Evolutionary conservation across 1,140 invertebrate species (phyloP).

Genomic region (Dufourea novaeangliae): DNA sequence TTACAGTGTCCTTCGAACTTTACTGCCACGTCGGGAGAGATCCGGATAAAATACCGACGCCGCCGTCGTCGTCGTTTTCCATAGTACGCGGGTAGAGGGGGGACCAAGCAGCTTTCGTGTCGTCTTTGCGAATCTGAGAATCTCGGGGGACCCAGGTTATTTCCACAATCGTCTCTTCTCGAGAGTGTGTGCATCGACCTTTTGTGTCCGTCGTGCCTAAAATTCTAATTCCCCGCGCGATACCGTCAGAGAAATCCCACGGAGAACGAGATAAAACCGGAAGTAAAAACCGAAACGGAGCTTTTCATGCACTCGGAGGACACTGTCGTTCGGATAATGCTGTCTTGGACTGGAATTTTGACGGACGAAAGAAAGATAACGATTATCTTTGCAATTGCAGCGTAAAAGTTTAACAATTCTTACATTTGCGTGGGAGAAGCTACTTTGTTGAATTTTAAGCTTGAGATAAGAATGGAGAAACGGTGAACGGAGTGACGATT

Average conservation of each 20-base stretch:
- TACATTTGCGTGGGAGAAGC: not conserved
- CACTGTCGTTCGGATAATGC: too few relatives aligned
- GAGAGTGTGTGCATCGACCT: not conserved
- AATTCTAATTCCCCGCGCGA: conserved; percentile 24
- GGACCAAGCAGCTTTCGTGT: not conserved
- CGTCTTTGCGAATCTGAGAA: not conserved
- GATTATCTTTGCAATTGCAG: too few relatives aligned
- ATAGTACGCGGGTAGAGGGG: not conserved
- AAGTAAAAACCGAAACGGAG: not conserved
- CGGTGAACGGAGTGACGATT: too few relatives aligned
- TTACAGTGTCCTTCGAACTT: conserved; percentile 1
- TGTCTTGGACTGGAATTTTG: too few relatives aligned
- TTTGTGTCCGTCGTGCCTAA: not conserved
- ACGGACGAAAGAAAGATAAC: too few relatives aligned
- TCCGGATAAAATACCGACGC: not conserved
- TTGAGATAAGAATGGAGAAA: too few relatives aligned
- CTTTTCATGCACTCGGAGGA: not conserved
- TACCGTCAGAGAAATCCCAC: not conserved
- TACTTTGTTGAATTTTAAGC: not conserved
- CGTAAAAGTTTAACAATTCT: too few relatives aligned
- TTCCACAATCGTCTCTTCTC: not conserved
- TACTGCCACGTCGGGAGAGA: not conserved
- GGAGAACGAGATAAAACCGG: not conserved
- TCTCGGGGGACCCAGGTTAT: not conserved
- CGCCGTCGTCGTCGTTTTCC: too few relatives aligned